These are phyloP conservation scores for Heterodera filipjevi DNA, from an alignment of 2,888 invertebrate genomes.

Conservation along the genomic window DNA sequence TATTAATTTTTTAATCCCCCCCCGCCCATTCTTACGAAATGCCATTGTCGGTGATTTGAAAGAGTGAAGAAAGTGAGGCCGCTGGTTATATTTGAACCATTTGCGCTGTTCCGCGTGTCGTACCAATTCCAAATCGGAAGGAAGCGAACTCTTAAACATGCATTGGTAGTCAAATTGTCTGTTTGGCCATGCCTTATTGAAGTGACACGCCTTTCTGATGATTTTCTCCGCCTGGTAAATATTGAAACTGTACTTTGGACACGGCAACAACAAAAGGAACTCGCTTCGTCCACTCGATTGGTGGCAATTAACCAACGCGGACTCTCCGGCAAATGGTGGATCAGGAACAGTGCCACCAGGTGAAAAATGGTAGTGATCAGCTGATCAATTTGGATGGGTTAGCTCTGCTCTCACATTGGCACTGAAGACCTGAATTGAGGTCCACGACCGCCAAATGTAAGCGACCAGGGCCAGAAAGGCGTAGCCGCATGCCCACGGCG, in stretches of 20 bases:
- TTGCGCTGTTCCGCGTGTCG: slow-evolving; percentile 49
- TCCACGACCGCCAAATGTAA: slow-evolving; percentile 62
- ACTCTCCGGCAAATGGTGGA: slow-evolving; percentile 58
- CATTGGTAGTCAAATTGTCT: background rate
- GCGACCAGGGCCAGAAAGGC: slow-evolving; percentile 63
- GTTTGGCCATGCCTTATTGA: slow-evolving; percentile 48
- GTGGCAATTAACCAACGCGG: slow-evolving; percentile 60
- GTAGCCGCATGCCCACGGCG: slow-evolving; percentile 65
- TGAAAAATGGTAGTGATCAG: slow-evolving; percentile 56
- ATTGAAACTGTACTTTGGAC: slow-evolving; percentile 27
- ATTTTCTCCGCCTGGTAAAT: slow-evolving; percentile 51
- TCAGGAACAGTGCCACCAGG: slow-evolving; percentile 50
- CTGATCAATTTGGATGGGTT: slow-evolving; percentile 41
- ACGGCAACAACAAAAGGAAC: background rate
- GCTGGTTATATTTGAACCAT: slow-evolving; percentile 58
- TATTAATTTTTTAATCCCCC: background rate
- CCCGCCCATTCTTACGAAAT: slow-evolving; percentile 38
- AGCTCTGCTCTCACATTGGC: too few species aligned
- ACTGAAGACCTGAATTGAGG: slow-evolving; percentile 50
- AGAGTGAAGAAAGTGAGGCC: slow-evolving; percentile 57
- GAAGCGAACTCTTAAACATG: slow-evolving; percentile 47
- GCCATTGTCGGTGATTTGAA: slow-evolving; percentile 54
- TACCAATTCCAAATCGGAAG: slow-evolving; percentile 62
- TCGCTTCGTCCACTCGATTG: slow-evolving; percentile 47
- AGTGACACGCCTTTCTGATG: slow-evolving; percentile 62